These are phyloP conservation scores for Xestia xanthographa DNA, from an alignment of 2,888 invertebrate species.

Conservation along the genomic window DNA sequence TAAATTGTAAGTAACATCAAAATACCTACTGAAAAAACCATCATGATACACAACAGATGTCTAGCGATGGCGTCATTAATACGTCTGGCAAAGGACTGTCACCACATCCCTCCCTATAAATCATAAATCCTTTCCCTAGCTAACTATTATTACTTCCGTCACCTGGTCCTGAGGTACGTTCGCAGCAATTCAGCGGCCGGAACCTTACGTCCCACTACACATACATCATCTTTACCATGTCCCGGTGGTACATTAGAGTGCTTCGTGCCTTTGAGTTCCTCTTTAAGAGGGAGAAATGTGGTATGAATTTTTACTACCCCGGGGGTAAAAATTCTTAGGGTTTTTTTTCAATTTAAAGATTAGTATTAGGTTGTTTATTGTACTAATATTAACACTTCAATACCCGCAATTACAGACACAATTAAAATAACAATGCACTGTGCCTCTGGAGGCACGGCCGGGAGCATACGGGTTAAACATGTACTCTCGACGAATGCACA, in stretches of 20 bases:
- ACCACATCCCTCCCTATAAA: not conserved
- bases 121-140: slow-evolving; percentile 34
- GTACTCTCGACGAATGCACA: no score
- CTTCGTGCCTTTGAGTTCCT: slow-evolving; percentile 52
- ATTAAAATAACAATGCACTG: no score
- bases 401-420: no score
- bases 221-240: slow-evolving; percentile 54
- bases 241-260: slow-evolving; percentile 46
- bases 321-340: not conserved
- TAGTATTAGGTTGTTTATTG: not conserved
- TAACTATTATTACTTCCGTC: slow-evolving; percentile 51
- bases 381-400: no score
- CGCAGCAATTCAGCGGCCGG: slow-evolving; percentile 42
- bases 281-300: not conserved
- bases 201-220: slow-evolving; percentile 36
- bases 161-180: slow-evolving; percentile 37
- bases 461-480: no score
- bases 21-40: not conserved
- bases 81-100: not conserved
- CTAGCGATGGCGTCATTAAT: not conserved
- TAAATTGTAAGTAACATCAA: no score
- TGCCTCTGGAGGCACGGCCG: no score
- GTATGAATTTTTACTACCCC: not conserved
- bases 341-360: not conserved
- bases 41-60: not conserved